Evolutionary conservation across 2,888 invertebrate species (phyloP).

Genomic region (Aradus depressus): DNA sequence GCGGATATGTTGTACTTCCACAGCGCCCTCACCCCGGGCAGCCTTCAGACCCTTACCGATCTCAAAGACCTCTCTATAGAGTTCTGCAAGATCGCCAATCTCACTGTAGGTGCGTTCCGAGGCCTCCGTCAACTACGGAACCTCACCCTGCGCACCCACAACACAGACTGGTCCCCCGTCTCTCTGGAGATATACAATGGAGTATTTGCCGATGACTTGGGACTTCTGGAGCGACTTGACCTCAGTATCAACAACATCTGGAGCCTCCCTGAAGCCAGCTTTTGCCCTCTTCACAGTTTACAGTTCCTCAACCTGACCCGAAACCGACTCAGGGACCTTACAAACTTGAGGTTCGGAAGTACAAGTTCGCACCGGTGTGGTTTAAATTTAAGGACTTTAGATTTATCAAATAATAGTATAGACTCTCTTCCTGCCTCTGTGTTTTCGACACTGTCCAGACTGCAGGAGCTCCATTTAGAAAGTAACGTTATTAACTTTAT

Average conservation of each 20-base stretch:
- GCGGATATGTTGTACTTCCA: slow-evolving; percentile 70
- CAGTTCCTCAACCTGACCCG: slow-evolving; percentile 67
- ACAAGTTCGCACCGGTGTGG: slow-evolving; percentile 50
- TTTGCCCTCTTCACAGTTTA: slow-evolving; percentile 62
- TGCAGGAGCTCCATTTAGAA: slow-evolving; percentile 63
- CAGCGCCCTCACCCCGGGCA: slow-evolving; percentile 63
- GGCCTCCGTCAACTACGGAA: slow-evolving; percentile 66
- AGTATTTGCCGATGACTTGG: slow-evolving; percentile 61
- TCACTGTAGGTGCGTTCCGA: slow-evolving; percentile 70
- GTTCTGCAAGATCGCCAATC: slow-evolving; percentile 70
- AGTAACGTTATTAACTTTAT: slow-evolving; percentile 64
- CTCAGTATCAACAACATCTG: slow-evolving; percentile 71
- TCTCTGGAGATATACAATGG: slow-evolving; percentile 61
- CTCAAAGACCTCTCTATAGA: slow-evolving; percentile 66
- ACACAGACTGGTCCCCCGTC: slow-evolving; percentile 74
- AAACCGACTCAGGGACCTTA: slow-evolving; percentile 64
- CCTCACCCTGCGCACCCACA: slow-evolving; percentile 69
- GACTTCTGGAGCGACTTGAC: slow-evolving; percentile 60
- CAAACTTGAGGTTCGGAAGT: slow-evolving; percentile 56
- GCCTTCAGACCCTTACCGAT: slow-evolving; percentile 63
- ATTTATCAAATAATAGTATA: slow-evolving; percentile 66
- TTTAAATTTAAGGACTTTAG: slow-evolving; percentile 55
- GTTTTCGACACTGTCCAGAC: slow-evolving; percentile 55
- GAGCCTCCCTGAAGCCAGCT: slow-evolving; percentile 61
- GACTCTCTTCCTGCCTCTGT: slow-evolving; percentile 60